Base-by-base conservation (phyloP, 2,888 invertebrate genomes). In the Ectropis crepuscularia region DNA sequence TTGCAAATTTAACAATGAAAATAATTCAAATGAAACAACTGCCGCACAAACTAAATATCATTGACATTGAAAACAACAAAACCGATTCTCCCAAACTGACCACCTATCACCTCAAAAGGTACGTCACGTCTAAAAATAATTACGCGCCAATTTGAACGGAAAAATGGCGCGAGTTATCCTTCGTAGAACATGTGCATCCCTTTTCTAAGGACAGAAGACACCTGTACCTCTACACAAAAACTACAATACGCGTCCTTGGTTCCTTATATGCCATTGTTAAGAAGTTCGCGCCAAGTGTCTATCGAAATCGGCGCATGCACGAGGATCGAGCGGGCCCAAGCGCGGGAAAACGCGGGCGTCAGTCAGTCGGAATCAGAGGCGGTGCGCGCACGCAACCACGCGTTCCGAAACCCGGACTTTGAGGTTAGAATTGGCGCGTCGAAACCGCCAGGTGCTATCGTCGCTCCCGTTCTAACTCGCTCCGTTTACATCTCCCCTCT, bases 381-480 rank as follows among this genome's bases (percentile, higher is more conserved):
- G 82, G 86, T 84, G 89, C 86, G 83, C 86, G 85, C 83, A 79
- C 85, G 83, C 78, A 65, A 70, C 77, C 80, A 79, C 82, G 78
- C 78, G 75, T 70, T 74, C 57, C 41, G 10, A 51, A 54, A 50
- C 63, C 54, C 67, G 61, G 36, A 67, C 68, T 75, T 90, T 79
- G 87, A 92, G 90, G 92, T 92, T 91, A 92, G 90, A 89, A 88
- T 90, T 90, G 90, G 91, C 90, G 92, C 88, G 91, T 80, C 80
- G 79, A 70, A 62, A 70, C 80, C 83, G 90, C 92, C 92, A 92
- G 92, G 91, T 92, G 92, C 83, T 80, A 80, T 81, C 74, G 59
- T 68, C 85, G 74, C 78, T 81, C 86, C 82, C 86, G 81, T 85
- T 88, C 89, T 79, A 77, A 79, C 89, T 64, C 81, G 72, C 70